Conservation (phyloP, 1,140 invertebrate genomes). For the Schlechtendalia chinensis region DNA sequence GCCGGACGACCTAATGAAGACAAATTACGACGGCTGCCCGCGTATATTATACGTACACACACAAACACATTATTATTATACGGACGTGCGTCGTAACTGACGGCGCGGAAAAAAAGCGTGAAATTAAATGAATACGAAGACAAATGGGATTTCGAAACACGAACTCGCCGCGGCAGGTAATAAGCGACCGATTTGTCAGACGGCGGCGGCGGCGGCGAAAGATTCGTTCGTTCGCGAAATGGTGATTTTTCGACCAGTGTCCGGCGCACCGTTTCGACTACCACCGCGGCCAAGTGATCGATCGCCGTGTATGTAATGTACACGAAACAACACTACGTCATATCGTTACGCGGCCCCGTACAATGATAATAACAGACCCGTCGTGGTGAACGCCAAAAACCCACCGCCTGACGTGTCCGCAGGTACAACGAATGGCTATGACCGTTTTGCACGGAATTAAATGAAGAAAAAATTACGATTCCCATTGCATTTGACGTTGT, state of each 20-base stretch:
- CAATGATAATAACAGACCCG: too few relatives aligned
- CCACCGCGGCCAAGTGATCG: background rate
- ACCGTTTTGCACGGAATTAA: too few relatives aligned
- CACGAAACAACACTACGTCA: too few relatives aligned
- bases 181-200: slow-evolving; percentile 18
- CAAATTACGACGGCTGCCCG: slow-evolving; percentile 24
- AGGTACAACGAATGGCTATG: too few relatives aligned
- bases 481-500: too few relatives aligned
- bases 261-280: background rate
- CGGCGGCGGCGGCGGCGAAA: background rate
- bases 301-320: too few relatives aligned
- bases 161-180: background rate
- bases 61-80: too few relatives aligned
- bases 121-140: background rate
- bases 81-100: background rate
- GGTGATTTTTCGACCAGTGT: background rate
- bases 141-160: slow-evolving; percentile 19
- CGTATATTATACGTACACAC: background rate
- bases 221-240: background rate
- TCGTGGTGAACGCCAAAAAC: too few relatives aligned
- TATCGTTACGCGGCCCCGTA: too few relatives aligned
- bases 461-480: too few relatives aligned
- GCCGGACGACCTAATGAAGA: slow-evolving; percentile 38
- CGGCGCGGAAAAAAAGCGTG: background rate
- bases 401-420: too few relatives aligned